phyloP scores from a whole-genome alignment of 1,140 invertebrate species.

The Aphelenchoides fujianensis region DNA sequence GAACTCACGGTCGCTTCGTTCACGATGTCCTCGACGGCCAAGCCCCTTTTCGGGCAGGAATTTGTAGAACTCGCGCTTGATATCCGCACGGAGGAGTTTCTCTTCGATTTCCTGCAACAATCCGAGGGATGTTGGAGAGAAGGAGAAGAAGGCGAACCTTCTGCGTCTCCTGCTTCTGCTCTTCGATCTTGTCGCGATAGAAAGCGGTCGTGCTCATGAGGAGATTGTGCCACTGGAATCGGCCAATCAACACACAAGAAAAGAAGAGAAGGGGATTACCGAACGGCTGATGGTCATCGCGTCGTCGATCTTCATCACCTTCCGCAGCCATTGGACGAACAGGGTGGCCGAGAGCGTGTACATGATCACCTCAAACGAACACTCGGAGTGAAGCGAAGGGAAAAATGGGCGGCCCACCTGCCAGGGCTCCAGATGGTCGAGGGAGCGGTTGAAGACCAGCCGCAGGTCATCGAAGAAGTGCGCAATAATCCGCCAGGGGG shows the following conservation, averaged over 20 bases:
- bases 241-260: background rate
- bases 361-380: too few species aligned
- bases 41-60: constrained; percentile 42
- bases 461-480: constrained; percentile 44
- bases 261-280: constrained; percentile 33
- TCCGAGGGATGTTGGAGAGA: background rate
- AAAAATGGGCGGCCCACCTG: too few species aligned
- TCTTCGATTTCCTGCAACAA: constrained; percentile 42
- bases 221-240: constrained; percentile 38
- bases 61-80: constrained; percentile 41
- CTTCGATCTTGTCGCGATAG: constrained; percentile 36
- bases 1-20: constrained; percentile 46
- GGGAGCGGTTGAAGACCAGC: constrained; percentile 34
- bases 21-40: constrained; percentile 41
- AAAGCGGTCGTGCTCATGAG: constrained; percentile 25
- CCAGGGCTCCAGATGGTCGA: constrained; percentile 53
- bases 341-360: constrained; percentile 43
- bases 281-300: constrained; percentile 27
- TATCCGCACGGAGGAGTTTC: constrained; percentile 14
- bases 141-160: constrained; percentile 10
- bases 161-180: constrained; percentile 25
- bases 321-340: constrained; percentile 48
- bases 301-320: constrained; percentile 49
- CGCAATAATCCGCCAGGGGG: constrained; percentile 35
- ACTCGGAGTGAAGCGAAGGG: too few species aligned